A percentile compares a stretch with the other conserved stretches of the same genome.
Conservation (phyloP, 2,797 vertebrate genomes). For the Chaetophractus vellerosus region DNA sequence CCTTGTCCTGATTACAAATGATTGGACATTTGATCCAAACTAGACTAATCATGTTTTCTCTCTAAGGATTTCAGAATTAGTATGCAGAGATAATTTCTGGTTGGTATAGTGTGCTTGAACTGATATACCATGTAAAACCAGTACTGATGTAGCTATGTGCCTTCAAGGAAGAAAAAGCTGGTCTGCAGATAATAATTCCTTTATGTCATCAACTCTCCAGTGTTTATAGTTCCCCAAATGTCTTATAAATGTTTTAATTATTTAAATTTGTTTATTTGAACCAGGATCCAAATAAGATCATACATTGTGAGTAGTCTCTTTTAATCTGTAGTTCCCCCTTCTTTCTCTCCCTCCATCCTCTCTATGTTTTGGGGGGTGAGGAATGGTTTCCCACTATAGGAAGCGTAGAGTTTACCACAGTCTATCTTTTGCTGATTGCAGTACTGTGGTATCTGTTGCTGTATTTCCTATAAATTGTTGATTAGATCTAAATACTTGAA, state of each 20-base stretch:
- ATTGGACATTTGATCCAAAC: neutral
- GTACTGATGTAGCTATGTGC: neutral
- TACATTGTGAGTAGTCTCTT: neutral
- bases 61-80: conserved; percentile 13
- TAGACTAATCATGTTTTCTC: conserved; percentile 28
- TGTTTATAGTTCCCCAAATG: neutral
- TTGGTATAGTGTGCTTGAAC: neutral
- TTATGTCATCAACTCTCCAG: neutral
- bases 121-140: neutral
- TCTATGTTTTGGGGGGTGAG: neutral
- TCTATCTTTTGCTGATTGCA: neutral
- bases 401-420: neutral
- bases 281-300: neutral
- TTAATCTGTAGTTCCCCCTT: neutral
- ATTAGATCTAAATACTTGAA: neutral
- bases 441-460: neutral
- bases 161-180: neutral
- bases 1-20: neutral
- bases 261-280: conserved; percentile 18
- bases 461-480: neutral
- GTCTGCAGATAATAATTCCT: neutral
- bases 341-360: neutral
- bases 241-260: neutral
- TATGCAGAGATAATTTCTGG: neutral
- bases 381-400: neutral